A percentile compares a stretch with the other conserved stretches of the same genome.
Conservation (phyloP, 2,113 vertebrate genomes). For the Nothocercus julius region DNA sequence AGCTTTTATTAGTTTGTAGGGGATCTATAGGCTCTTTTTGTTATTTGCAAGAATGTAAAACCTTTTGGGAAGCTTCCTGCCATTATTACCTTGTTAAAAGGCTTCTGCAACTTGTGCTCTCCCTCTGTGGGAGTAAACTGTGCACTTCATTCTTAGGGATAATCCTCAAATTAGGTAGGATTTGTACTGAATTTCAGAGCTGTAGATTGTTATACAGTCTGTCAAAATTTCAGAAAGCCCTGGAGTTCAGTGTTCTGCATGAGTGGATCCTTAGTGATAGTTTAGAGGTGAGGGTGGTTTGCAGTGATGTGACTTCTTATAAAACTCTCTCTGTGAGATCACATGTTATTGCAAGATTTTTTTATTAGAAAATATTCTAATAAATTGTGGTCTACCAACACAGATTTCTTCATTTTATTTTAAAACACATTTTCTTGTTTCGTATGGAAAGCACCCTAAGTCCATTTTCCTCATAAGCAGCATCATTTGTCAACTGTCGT, state of each 20-base stretch:
- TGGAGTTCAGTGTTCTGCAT: neutral
- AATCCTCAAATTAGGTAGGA: neutral
- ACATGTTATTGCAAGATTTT: neutral
- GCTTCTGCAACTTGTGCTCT: neutral
- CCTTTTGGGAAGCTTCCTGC: neutral
- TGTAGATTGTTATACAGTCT: neutral
- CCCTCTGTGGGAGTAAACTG: neutral
- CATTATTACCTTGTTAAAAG: neutral
- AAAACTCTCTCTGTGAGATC: neutral
- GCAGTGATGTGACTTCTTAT: neutral
- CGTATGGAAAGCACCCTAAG: neutral
- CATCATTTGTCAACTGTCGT: neutral
- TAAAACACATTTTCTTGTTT: neutral
- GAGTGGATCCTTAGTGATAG: neutral
- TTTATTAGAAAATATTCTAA: neutral
- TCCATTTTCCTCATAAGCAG: fast-evolving
- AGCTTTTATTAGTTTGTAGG: neutral
- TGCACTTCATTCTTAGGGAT: neutral
- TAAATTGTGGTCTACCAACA: neutral
- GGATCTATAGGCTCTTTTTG: neutral
- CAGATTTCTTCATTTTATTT: neutral
- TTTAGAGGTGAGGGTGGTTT: neutral
- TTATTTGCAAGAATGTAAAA: neutral
- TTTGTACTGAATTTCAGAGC: neutral
- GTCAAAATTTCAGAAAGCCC: neutral